Evolutionary conservation across 2,113 vertebrate genomes (phyloP).

Genomic region (Oryzias woworae): DNA sequence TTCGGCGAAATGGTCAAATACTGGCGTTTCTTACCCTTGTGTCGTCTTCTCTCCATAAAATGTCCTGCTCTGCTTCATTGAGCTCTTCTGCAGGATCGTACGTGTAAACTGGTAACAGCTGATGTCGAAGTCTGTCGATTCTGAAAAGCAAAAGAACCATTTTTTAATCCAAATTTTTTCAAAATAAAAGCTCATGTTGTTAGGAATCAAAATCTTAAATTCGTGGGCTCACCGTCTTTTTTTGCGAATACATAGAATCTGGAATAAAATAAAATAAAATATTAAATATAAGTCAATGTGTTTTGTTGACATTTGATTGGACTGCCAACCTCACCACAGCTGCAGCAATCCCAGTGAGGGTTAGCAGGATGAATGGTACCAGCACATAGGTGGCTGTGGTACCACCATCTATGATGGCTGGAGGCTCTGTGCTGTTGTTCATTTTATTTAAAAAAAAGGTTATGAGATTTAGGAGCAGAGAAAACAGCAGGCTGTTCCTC

Average conservation of each 20-base stretch:
- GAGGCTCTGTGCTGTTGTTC: conserved; percentile 84
- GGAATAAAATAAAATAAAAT: conserved; percentile 43
- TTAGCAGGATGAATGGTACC: conserved; percentile 89
- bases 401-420: conserved; percentile 74
- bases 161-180: background rate
- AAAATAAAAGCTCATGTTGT: background rate
- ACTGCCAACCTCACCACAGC: conserved; percentile 80
- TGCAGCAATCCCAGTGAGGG: conserved; percentile 81
- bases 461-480: too few species aligned
- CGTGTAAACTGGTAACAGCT: conserved; percentile 91
- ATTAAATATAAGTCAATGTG: background rate
- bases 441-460: conserved; percentile 60
- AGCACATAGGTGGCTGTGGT: conserved; percentile 84
- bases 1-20: too few species aligned
- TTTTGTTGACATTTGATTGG: too few species aligned
- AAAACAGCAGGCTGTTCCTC: too few species aligned
- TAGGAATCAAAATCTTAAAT: too few species aligned
- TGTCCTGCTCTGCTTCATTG: conserved; percentile 89
- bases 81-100: conserved; percentile 93
- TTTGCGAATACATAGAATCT: conserved; percentile 91
- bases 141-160: conserved; percentile 58
- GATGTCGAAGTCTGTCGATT: conserved; percentile 89
- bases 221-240: conserved; percentile 81
- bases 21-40: conserved; percentile 78
- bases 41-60: conserved; percentile 86